Evolutionary conservation across 2,113 vertebrate species (phyloP).

Genomic region (Sinocyclocheilus rhinocerous): DNA sequence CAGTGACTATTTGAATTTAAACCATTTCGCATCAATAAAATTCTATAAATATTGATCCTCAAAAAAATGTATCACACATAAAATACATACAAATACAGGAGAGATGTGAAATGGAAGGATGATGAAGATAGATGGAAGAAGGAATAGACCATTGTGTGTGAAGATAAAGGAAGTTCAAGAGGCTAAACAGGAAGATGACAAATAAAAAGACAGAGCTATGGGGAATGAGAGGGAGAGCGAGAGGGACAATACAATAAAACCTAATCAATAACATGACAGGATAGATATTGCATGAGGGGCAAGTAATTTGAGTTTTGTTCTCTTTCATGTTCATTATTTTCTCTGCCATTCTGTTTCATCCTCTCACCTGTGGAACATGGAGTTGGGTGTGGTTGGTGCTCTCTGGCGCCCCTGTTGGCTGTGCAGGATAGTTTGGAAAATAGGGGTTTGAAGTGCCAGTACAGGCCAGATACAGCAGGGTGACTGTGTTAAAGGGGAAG

Average conservation of each 20-base stretch:
- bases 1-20: too few species aligned
- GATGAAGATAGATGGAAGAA: constrained; percentile 19
- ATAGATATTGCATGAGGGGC: not conserved
- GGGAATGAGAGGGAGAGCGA: not conserved
- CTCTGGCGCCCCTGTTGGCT: constrained; percentile 53
- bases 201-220: not conserved
- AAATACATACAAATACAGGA: not conserved
- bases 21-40: too few species aligned
- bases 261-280: not conserved
- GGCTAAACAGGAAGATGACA: not conserved
- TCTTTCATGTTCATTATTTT: not conserved
- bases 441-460: constrained; percentile 69
- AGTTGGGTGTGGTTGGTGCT: constrained; percentile 66
- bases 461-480: constrained; percentile 73
- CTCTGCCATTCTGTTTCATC: not conserved
- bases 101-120: not conserved
- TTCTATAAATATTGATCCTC: too few species aligned
- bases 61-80: too few species aligned
- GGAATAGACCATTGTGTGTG: not conserved
- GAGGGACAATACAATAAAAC: not conserved
- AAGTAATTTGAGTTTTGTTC: not conserved
- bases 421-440: constrained; percentile 63
- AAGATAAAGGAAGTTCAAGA: not conserved
- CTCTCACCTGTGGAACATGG: constrained; percentile 62
- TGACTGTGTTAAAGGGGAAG: constrained; percentile 76